phyloP scores from a whole-genome alignment of 2,797 vertebrate genomes.

The Trachurus trachurus region DNA sequence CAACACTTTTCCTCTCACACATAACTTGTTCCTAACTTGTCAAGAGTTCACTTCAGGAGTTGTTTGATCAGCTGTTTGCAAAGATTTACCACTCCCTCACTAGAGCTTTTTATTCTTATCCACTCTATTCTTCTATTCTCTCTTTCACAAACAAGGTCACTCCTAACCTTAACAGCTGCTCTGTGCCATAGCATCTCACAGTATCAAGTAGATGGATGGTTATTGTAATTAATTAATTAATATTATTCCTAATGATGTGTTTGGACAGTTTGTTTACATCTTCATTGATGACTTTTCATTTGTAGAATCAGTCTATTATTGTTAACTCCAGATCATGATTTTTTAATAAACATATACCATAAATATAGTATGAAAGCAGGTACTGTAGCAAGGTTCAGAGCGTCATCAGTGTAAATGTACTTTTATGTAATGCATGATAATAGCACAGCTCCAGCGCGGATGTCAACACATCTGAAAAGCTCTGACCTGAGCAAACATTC shows the following conservation, averaged over 20 bases:
- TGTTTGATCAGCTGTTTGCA: not conserved
- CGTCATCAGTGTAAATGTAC: not conserved
- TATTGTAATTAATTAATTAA: no score
- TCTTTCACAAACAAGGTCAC: not conserved
- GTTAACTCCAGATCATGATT: no score
- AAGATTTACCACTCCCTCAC: not conserved
- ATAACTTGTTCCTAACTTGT: not conserved
- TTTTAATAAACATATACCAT: not conserved
- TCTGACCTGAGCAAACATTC: conserved; percentile 11
- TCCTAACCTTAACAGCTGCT: not conserved
- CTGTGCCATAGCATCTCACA: not conserved
- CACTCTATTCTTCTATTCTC: not conserved
- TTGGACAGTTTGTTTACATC: no score
- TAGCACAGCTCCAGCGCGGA: conserved; percentile 1
- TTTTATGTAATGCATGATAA: not conserved
- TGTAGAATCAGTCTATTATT: no score
- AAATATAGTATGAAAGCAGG: not conserved
- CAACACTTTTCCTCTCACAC: not conserved
- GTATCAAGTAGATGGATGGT: not conserved
- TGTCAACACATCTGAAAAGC: not conserved
- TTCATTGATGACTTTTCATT: no score
- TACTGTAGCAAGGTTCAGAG: not conserved
- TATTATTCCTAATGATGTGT: no score
- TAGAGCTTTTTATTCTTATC: not conserved
- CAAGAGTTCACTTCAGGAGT: not conserved